Evolutionary conservation across 1,140 invertebrate genomes (phyloP), one percentile per base, ranked within the genome.

Genomic region (Pantala flavescens): DNA sequence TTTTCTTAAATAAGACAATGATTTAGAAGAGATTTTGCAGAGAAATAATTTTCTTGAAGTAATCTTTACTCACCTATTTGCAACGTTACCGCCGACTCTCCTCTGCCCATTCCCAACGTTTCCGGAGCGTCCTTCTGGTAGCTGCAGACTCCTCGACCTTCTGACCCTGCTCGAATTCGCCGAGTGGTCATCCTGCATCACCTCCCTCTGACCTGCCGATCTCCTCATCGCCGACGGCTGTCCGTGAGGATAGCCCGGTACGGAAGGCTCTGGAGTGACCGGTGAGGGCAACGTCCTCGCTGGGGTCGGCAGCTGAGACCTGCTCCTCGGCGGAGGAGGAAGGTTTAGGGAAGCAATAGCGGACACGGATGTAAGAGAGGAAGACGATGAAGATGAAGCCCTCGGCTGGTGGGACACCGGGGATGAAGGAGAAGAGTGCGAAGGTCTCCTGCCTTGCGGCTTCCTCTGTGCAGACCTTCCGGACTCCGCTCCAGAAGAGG

Each of bases 141-240:
- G 79, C 77, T 87, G 86, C 43, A 88, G 81, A 78, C 86, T 87
- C 23, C 85, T 80, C 0, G 86, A 87, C 21, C 86, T 79, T 77
- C 85, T 77, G n/a, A 87, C 85, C 71, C 83, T 78, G 63, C 84
- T 74, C 0, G 74, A 63, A 63, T 63, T 63, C n/a, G 49, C 49
- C 1, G 49, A 63, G 49, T 63, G 49, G n/a, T 63, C 49, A 12
- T 63, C 49, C 49, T 63, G 49, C 12, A 19, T 3, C 12, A 63
- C 12, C 49, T 63, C 49, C 49, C 49, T 63, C 49, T 16, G 49
- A 21, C 49, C 49, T 3, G 49, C 16, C 16, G 49, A 19, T 63
- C 49, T 63, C 12, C 49, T 63, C 5, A 63, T 63, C 16, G 49
- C 14, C 3, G 49, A 63, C 16, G 49, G 49, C 49, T 63, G 49